phyloP scores from a whole-genome alignment of 2,888 invertebrate genomes.

The Tachina grossa region DNA sequence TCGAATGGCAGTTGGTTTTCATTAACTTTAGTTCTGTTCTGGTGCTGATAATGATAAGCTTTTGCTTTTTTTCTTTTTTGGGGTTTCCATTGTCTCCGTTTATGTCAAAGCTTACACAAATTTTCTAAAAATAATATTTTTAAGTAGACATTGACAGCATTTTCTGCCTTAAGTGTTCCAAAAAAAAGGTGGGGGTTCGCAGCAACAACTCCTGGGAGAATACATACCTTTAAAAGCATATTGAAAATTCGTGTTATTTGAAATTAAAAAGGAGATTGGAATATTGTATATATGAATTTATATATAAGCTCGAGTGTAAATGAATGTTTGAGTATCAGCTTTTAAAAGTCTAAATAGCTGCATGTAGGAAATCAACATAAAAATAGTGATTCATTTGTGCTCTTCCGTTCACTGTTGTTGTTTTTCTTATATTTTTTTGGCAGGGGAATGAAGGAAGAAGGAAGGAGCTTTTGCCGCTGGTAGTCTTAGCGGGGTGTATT shows the following conservation, averaged over 20 bases:
- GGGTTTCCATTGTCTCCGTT: slow-evolving; percentile 15
- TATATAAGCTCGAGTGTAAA: slow-evolving; percentile 20
- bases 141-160: slow-evolving; percentile 66
- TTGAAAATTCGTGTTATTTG: slow-evolving; percentile 43
- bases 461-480: background rate
- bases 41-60: slow-evolving; percentile 69
- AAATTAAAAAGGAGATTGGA: background rate
- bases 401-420: background rate
- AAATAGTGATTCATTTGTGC: slow-evolving; percentile 57
- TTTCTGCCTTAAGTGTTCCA: slow-evolving; percentile 20
- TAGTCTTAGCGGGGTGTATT: background rate
- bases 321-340: slow-evolving; percentile 14
- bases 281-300: slow-evolving; percentile 21
- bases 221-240: slow-evolving; percentile 55
- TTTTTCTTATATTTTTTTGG: background rate
- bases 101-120: slow-evolving; percentile 39
- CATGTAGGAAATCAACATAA: slow-evolving; percentile 60
- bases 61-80: slow-evolving; percentile 14
- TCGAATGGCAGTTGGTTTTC: slow-evolving; percentile 10
- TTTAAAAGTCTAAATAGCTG: slow-evolving; percentile 11
- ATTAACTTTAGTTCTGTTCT: slow-evolving; percentile 47
- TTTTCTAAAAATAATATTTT: slow-evolving; percentile 16
- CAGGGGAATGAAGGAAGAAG: background rate
- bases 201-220: slow-evolving; percentile 23
- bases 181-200: background rate